A percentile compares a stretch with the other conserved stretches of the same genome.
Conservation (phyloP, 2,888 invertebrate species). For the Polydrusus tereticollis region DNA sequence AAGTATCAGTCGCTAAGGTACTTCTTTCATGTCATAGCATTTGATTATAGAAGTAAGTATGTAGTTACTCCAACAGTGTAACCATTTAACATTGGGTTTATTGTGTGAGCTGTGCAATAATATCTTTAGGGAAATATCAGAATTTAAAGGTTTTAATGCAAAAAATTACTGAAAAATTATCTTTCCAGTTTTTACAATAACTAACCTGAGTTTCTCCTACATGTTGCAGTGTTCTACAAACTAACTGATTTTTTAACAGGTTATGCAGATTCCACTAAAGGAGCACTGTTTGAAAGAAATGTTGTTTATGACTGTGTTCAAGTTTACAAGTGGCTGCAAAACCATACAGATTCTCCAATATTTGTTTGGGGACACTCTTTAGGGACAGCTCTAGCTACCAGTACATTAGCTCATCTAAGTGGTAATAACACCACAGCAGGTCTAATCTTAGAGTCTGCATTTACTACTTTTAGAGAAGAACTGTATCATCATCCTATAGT, state of each 20-base stretch:
- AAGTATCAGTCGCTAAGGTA: conserved; percentile 81
- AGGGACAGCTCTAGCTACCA: conserved; percentile 61
- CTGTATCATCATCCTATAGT: conserved; percentile 59
- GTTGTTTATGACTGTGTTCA: conserved; percentile 62
- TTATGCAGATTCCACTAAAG: conserved; percentile 62
- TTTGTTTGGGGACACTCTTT: conserved; percentile 65
- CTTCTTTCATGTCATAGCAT: conserved; percentile 63
- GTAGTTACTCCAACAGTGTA: neutral
- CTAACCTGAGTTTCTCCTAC: no score
- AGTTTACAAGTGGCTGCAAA: conserved; percentile 60
- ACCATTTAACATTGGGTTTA: no score
- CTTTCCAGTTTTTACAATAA: neutral
- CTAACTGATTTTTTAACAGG: no score
- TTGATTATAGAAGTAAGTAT: conserved; percentile 64
- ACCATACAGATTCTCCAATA: conserved; percentile 57
- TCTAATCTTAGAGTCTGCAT: conserved; percentile 61
- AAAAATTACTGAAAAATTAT: no score
- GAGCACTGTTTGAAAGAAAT: conserved; percentile 58
- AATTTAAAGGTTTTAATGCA: no score
- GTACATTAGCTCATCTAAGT: conserved; percentile 54
- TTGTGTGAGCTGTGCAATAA: no score
- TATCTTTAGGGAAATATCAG: no score
- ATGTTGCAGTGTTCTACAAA: no score
- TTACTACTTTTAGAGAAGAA: conserved; percentile 61
- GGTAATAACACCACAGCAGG: conserved; percentile 53